Percentiles rank a stretch among this genome's conserved stretches.
Conservation (phyloP, 2,888 invertebrate species). For the Metellina segmentata region DNA sequence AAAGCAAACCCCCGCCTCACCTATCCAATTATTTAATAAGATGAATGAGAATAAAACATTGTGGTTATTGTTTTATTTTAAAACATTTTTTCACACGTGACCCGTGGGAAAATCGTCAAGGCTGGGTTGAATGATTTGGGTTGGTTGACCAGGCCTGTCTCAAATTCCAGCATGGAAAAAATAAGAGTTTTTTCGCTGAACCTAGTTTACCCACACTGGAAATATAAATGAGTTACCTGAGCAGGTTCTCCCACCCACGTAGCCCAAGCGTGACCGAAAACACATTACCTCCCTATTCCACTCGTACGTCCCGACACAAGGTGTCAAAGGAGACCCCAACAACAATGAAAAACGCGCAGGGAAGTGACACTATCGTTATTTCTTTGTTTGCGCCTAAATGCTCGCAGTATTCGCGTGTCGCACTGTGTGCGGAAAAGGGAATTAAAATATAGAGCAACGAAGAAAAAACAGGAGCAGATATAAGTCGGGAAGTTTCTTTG, state of each 20-base stretch:
- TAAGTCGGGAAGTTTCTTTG: slow-evolving; percentile 30
- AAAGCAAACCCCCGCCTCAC: no score
- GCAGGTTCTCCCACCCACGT: background rate
- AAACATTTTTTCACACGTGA: no score
- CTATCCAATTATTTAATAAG: no score
- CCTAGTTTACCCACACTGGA: no score
- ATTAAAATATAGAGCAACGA: background rate
- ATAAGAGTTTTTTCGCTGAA: no score
- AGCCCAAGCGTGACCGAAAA: background rate
- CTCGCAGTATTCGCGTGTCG: background rate
- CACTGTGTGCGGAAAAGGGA: background rate
- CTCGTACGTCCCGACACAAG: slow-evolving; percentile 8
- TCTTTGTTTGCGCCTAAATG: slow-evolving; percentile 35
- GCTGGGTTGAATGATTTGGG: no score
- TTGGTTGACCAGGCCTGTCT: no score
- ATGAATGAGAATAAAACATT: no score
- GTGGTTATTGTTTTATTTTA: no score
- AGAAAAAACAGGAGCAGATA: slow-evolving; percentile 10
- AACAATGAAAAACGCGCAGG: slow-evolving; percentile 3
- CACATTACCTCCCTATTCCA: background rate
- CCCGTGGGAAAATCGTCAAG: no score
- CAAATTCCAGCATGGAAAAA: no score
- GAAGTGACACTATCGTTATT: slow-evolving; percentile 14
- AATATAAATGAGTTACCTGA: no score
- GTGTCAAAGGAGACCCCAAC: background rate